A percentile compares a stretch with the other conserved stretches of the same genome.
Conservation (phyloP, 2,888 invertebrate species). For the Seladonia tumulorum region DNA sequence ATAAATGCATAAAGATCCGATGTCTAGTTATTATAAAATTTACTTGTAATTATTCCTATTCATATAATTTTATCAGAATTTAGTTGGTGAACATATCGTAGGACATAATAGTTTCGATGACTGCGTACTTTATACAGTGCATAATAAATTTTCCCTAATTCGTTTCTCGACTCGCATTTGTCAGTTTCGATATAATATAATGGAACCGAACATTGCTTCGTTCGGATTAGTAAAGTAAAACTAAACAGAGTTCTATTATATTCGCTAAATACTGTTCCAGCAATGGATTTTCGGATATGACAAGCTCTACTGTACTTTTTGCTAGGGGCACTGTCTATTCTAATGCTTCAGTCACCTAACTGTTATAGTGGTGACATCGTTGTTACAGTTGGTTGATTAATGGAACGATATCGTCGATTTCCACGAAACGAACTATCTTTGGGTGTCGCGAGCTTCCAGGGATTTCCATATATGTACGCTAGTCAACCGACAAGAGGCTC, state of each 20-base stretch:
- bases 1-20: no score
- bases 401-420: conserved; percentile 44
- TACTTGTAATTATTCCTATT: no score
- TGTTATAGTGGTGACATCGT: conserved; percentile 17
- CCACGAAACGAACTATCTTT: conserved; percentile 42
- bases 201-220: no score
- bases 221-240: no score
- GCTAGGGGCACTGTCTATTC: not conserved
- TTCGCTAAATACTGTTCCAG: not conserved
- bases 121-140: no score
- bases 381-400: conserved; percentile 45
- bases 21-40: no score
- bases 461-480: conserved; percentile 28
- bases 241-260: not conserved
- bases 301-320: not conserved
- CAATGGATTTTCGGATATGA: not conserved
- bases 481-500: conserved; percentile 30
- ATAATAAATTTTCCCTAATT: not conserved
- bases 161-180: conserved; percentile 11
- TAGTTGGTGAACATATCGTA: no score
- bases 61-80: no score
- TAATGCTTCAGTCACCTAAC: conserved; percentile 9
- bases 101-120: no score
- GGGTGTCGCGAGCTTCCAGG: conserved; percentile 28
- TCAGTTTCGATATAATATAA: not conserved